Evolutionary conservation across 1,140 invertebrate genomes (phyloP).

Genomic region (Drosophila trapezifrons): DNA sequence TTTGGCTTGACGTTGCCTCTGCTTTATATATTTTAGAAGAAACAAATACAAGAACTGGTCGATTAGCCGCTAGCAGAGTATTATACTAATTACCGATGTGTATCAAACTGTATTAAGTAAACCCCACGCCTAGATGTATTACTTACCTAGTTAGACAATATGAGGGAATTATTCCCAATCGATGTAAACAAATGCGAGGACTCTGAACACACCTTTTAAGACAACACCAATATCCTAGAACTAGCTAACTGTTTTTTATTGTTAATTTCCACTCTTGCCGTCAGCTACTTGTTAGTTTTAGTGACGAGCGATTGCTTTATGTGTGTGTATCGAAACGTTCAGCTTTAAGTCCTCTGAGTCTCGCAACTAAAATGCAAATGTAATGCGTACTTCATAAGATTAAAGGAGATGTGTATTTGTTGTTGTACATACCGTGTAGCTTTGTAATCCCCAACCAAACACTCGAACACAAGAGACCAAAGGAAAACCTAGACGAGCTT

Average conservation of each 20-base stretch:
- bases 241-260: slow-evolving; percentile 22
- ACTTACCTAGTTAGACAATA: slow-evolving; percentile 81
- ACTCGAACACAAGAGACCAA: slow-evolving; percentile 69
- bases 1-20: slow-evolving; percentile 22
- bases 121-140: slow-evolving; percentile 49
- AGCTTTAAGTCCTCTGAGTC: slow-evolving; percentile 34
- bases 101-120: slow-evolving; percentile 37
- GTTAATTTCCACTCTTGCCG: slow-evolving; percentile 19
- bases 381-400: slow-evolving; percentile 30
- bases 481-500: slow-evolving; percentile 75
- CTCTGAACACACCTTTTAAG: slow-evolving; percentile 62
- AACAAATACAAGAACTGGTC: slow-evolving; percentile 35
- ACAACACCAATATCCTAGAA: slow-evolving; percentile 65
- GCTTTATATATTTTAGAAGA: slow-evolving; percentile 19
- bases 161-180: slow-evolving; percentile 76
- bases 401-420: slow-evolving; percentile 38
- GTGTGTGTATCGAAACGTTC: slow-evolving; percentile 57
- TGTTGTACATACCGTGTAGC: slow-evolving; percentile 49
- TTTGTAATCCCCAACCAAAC: slow-evolving; percentile 54
- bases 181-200: slow-evolving; percentile 37
- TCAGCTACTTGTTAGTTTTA: slow-evolving; percentile 12
- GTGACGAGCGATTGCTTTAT: slow-evolving; percentile 57
- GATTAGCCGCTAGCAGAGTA: slow-evolving; percentile 38
- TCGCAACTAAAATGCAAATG: slow-evolving; percentile 5
- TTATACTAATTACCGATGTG: slow-evolving; percentile 17